phyloP scores from a whole-genome alignment of 2,113 vertebrate species.

The Cromileptes altivelis region DNA sequence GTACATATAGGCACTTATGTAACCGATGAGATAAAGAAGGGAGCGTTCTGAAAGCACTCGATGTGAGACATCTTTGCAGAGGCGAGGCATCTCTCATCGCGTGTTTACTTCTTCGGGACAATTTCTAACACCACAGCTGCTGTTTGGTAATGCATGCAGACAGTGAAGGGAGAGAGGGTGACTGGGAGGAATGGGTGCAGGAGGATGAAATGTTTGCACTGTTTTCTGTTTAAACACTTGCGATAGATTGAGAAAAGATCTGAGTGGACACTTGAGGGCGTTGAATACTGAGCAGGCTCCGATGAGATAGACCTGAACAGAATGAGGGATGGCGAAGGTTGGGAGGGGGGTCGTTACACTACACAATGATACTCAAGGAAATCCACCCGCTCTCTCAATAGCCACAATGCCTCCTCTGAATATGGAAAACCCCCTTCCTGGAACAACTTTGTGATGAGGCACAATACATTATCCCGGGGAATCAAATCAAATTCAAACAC shows the following conservation, averaged over 20 bases:
- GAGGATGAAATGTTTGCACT: slow-evolving; percentile 16
- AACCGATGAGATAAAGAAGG: slow-evolving; percentile 28
- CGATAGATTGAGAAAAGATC: slow-evolving; percentile 36
- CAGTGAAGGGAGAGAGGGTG: slow-evolving; percentile 2
- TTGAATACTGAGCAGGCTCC: slow-evolving; percentile 32
- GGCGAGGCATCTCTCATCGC: slow-evolving; percentile 7
- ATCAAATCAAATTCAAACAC: slow-evolving; percentile 61
- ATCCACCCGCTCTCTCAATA: slow-evolving; percentile 57
- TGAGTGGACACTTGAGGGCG: slow-evolving; percentile 31
- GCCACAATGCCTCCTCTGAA: slow-evolving; percentile 30
- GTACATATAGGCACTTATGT: slow-evolving; percentile 55
- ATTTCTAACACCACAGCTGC: slow-evolving; percentile 53
- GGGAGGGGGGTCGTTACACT: slow-evolving; percentile 5
- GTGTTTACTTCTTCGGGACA: slow-evolving; percentile 44
- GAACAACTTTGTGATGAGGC: slow-evolving; percentile 55
- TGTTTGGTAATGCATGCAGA: slow-evolving; percentile 17
- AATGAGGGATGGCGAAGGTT: slow-evolving; percentile 6
- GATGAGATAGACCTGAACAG: slow-evolving; percentile 32
- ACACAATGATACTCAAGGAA: slow-evolving; percentile 44
- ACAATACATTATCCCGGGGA: slow-evolving; percentile 64
- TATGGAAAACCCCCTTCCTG: slow-evolving; percentile 31
- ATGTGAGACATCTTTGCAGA: slow-evolving; percentile 38
- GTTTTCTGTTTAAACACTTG: slow-evolving; percentile 22
- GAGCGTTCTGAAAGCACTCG: slow-evolving; percentile 31
- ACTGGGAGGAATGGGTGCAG: slow-evolving; percentile 12